A percentile compares a stretch with the other conserved stretches of the same genome.
These are phyloP conservation scores for Nasalis larvatus DNA, from an alignment of 2,113 vertebrate species.

Conservation along the genomic window DNA sequence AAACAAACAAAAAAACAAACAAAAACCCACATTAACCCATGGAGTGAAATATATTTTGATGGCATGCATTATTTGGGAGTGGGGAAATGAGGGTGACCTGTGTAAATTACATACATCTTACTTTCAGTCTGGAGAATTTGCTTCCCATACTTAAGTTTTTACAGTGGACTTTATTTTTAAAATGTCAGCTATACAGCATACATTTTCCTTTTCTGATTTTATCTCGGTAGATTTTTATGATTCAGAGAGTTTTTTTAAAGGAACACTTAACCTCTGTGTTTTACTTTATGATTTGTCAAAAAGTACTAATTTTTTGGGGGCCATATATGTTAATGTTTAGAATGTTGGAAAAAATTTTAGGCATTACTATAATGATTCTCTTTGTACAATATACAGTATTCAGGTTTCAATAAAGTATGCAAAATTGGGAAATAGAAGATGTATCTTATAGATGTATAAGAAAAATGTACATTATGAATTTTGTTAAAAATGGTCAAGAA, in stretches of 20 bases:
- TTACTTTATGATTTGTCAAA: conserved; percentile 46
- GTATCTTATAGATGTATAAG: conserved; percentile 44
- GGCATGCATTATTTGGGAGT: not conserved
- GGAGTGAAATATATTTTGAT: conserved; percentile 25
- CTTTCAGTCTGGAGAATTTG: conserved; percentile 41
- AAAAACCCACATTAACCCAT: not conserved
- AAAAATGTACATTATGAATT: conserved; percentile 60
- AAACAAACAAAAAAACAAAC: not conserved
- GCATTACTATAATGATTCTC: not conserved
- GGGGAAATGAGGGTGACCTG: conserved; percentile 65
- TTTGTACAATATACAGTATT: conserved; percentile 17
- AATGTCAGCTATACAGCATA: conserved; percentile 84
- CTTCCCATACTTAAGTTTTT: conserved; percentile 59
- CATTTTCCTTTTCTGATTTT: conserved; percentile 88
- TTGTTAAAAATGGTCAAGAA: conserved; percentile 28
- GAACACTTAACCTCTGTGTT: not conserved
- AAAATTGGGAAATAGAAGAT: conserved; percentile 49
- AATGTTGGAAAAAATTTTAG: not conserved
- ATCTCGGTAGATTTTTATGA: conserved; percentile 76
- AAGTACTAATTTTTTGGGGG: conserved; percentile 58
- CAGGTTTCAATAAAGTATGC: not conserved
- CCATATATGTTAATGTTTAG: conserved; percentile 46
- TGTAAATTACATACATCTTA: conserved; percentile 58
- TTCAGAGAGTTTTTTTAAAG: not conserved
- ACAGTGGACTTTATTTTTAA: conserved; percentile 82